A percentile compares a stretch with the other conserved stretches of the same genome.
phyloP scores from a whole-genome alignment of 2,888 invertebrate genomes.

The Himalopsyche japonica region DNA sequence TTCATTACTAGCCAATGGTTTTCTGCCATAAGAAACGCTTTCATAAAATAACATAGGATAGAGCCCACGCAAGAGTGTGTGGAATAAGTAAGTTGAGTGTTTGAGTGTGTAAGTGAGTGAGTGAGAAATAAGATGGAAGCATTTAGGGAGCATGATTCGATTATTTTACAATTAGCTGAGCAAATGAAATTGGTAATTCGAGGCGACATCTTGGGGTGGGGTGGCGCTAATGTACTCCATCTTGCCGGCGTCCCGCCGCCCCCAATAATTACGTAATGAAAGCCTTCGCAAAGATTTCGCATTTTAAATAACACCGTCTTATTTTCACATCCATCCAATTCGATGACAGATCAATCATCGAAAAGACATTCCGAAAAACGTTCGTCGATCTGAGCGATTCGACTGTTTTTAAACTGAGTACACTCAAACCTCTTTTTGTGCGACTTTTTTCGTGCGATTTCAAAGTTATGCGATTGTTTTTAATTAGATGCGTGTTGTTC shows the following conservation, averaged over 20 bases:
- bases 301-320: background rate
- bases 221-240: background rate
- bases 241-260: background rate
- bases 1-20: too few species aligned
- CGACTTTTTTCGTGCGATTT: too few species aligned
- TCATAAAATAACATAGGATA: too few species aligned
- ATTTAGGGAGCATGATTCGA: background rate
- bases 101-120: background rate
- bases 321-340: background rate
- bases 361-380: background rate
- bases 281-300: background rate
- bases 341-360: background rate
- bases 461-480: too few species aligned
- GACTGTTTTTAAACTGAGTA: too few species aligned
- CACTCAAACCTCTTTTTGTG: too few species aligned
- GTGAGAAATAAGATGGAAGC: background rate
- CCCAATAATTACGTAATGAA: background rate
- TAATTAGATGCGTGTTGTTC: too few species aligned
- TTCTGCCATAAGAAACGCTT: too few species aligned
- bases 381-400: background rate
- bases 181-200: slow-evolving; percentile 1
- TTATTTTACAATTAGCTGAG: background rate
- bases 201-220: background rate
- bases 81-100: too few species aligned
- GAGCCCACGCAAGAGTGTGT: too few species aligned